Conservation (phyloP, 2,888 invertebrate species). For the Brachypalpus laphriformis region DNA sequence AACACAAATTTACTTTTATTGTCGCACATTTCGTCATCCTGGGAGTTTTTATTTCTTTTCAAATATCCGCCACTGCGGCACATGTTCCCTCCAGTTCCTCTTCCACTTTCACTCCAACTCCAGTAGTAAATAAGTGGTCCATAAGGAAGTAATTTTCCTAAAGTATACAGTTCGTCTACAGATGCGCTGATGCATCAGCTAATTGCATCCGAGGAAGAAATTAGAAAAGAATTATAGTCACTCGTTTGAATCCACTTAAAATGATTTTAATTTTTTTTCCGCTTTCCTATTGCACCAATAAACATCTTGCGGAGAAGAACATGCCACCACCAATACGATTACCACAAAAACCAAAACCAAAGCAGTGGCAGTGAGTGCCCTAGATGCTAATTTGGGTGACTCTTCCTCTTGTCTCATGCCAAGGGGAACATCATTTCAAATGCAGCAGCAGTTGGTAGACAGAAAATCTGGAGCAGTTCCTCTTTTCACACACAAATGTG, state of each 20-base stretch:
- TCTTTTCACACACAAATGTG: slow-evolving; percentile 9
- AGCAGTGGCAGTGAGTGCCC: slow-evolving; percentile 29
- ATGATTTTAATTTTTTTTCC: slow-evolving; percentile 63
- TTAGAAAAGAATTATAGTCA: slow-evolving; percentile 72
- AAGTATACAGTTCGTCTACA: slow-evolving; percentile 1
- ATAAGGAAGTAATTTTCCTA: slow-evolving; percentile 58
- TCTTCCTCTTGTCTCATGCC: slow-evolving; percentile 51
- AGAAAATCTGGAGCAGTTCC: slow-evolving; percentile 20
- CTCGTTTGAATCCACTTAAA: slow-evolving; percentile 73
- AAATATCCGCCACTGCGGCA: slow-evolving; percentile 10
- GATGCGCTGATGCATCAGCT: slow-evolving; percentile 58
- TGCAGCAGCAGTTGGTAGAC: slow-evolving; percentile 13
- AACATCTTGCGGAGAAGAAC: slow-evolving; percentile 28
- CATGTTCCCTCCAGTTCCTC: background rate
- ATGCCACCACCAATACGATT: slow-evolving; percentile 38
- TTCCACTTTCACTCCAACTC: background rate
- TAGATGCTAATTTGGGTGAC: slow-evolving; percentile 52
- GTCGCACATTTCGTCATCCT: slow-evolving; percentile 29
- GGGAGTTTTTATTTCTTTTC: slow-evolving; percentile 27
- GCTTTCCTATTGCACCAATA: slow-evolving; percentile 39
- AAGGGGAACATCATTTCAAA: slow-evolving; percentile 20
- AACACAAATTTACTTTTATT: slow-evolving; percentile 46
- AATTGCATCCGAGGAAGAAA: slow-evolving; percentile 69
- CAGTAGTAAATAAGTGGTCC: slow-evolving; percentile 4
- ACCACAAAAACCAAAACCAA: slow-evolving; percentile 60